Percentiles rank a stretch among this genome's conserved stretches.
Conservation (phyloP, 2,797 vertebrate genomes). For the Tokudaia tokunoshimensis region DNA sequence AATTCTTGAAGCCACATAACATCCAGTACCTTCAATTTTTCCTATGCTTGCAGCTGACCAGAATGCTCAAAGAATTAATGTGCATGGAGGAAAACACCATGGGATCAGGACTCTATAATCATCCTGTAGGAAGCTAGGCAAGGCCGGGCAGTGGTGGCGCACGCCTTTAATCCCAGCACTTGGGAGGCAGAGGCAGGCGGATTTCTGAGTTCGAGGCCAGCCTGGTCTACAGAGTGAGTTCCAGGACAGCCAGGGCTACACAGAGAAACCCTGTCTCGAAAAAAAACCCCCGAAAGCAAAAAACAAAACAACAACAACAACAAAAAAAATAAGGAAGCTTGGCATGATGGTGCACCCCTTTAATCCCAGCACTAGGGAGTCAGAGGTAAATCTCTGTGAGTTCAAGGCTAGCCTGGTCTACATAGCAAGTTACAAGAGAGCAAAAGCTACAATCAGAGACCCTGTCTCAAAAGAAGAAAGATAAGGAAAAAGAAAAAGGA, state of each 20-base stretch:
- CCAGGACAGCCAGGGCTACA: not conserved
- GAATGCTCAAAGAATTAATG: slow-evolving; percentile 29
- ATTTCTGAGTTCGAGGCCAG: not conserved
- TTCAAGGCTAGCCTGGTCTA: no score
- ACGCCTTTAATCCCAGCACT: not conserved
- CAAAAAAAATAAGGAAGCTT: no score
- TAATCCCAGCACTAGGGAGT: no score
- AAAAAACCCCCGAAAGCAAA: no score
- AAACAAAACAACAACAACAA: no score
- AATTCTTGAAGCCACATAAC: not conserved
- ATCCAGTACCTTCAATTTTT: not conserved
- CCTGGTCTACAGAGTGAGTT: not conserved
- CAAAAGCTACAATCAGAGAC: not conserved
- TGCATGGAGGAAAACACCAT: not conserved
- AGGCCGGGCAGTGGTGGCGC: not conserved
- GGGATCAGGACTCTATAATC: slow-evolving; percentile 52
- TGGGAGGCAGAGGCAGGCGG: not conserved
- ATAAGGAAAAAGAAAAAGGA: not conserved
- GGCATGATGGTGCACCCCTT: no score
- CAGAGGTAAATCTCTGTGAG: no score
- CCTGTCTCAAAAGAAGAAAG: not conserved
- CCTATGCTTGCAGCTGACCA: not conserved
- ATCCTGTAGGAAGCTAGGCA: not conserved
- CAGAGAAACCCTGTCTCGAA: not conserved
- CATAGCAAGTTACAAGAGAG: no score